Base-by-base conservation (phyloP, 2,113 vertebrate species). In the Carassius auratus region DNA sequence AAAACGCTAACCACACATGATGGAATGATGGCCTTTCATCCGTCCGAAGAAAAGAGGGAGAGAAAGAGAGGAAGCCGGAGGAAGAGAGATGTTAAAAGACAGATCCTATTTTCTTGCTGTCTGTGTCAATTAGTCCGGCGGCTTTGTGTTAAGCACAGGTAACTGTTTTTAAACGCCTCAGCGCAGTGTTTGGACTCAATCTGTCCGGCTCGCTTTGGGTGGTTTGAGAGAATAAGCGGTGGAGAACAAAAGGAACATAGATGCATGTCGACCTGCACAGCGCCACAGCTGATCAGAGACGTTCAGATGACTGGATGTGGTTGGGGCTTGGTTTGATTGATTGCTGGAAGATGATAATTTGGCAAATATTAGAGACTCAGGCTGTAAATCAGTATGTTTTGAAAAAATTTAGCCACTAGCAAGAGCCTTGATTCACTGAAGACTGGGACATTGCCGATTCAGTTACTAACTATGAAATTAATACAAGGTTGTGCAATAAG, bases 1-100 rank as follows among this genome's bases (percentile, higher is more conserved):
- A 93, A 95, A 96, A 96, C 96, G 95, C 95, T 98, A 96, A 96
- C 97, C 96, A 96, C 92, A 95, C 96, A 95, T 97, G 96, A 96
- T 89, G 64, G 81, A 96, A 95, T 95, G 94, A 96, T 92, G 81
- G 81, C 91, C 91, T 94, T 94, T 93, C 91, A 93, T 92, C 88
- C 91, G 85, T 85, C 88, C 68, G 36, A 42, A 52, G 82, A 76
- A 86, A 71, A 87, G 80, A 85, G 57, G 78, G 80, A 76, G 64
- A 84, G 76, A 59, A 71, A 74, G 64, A 83, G 33, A 45, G 83
- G 33, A 81, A 84, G 23, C 55, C 38, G 7, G 55, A 21, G 62
- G 50, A 88, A 81, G 52, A 78, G 88, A 86, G 85, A 87, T 85
- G 88, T 85, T 86, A 77, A 36, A 61, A 57, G 85, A 84, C 85